Evolutionary conservation across 2,888 invertebrate genomes (phyloP), one percentile per base, ranked within the genome.

Genomic region (Trichopoda pennipes): DNA sequence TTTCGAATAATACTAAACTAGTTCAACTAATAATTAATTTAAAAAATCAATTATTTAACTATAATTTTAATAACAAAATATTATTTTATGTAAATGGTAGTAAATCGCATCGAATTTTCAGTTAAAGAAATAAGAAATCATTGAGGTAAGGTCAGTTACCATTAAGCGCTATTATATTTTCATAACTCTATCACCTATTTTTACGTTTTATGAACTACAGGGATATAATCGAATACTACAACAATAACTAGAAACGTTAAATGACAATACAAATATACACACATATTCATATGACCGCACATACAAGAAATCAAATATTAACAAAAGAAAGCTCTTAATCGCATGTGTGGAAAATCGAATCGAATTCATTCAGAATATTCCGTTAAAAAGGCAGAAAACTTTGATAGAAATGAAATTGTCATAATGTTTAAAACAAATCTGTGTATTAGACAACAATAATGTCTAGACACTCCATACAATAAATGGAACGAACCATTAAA

Each of bases 391-490:
- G 58, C 75, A 75, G 64, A 75, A 49, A 49, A 66, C 58, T 58
- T 21, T 8, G 19, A 49, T 38, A 56, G 28, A 23, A 75, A 49
- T 9, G 21, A 44, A 60, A 60, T 51, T 53, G 51, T 68, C 60
- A 53, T 51, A 58, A 32, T 60, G 60, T 35, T 68, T 8, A 53
- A 68, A 77, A 81, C 73, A 81, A 70, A 69, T 81, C 74, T 81
- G 64, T 77, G 53, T 77, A 70, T 70, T 73, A 64, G 69, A 81
- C 64, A 81, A 81, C 81, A 81, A 78, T 81, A 81, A 78, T 53
- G 81, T 81, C 81, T 81, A 81, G 81, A 81, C 81, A 74, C 63
- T 69, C 44, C 58, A 64, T 69, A 53, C 53, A 49, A 68, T 55
- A 69, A 77, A 58, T 58, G 51, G 35, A 81, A 78, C 63, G 64